Evolutionary conservation across 1,140 invertebrate species (phyloP).

Genomic region (Metaphire vulgaris): DNA sequence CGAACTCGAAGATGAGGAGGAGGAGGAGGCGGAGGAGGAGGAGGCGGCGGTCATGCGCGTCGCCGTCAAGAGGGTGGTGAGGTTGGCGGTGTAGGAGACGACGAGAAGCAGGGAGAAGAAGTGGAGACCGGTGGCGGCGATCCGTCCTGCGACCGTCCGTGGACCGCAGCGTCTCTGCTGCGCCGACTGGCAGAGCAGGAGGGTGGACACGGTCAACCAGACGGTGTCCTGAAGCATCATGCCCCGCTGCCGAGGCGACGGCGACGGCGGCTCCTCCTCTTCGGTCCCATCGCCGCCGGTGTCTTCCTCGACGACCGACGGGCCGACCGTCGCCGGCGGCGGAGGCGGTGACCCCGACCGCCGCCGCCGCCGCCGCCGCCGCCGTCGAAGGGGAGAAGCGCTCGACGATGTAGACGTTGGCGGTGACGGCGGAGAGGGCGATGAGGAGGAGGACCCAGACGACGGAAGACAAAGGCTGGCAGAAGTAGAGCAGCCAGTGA

Average conservation of each 20-base stretch:
- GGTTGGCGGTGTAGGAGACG: background rate
- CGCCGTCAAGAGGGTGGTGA: background rate
- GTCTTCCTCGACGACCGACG: background rate
- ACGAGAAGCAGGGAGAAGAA: background rate
- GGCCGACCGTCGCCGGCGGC: background rate
- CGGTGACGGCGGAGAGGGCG: background rate
- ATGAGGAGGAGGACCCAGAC: background rate
- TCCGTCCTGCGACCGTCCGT: background rate
- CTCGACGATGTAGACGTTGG: background rate
- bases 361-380: too few relatives aligned
- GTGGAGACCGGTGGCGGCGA: background rate
- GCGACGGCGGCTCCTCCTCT: too few relatives aligned
- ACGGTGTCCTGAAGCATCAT: background rate
- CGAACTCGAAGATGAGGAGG: too few relatives aligned
- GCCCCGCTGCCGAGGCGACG: too few relatives aligned
- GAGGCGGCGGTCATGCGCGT: background rate
- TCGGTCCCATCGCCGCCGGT: too few relatives aligned
- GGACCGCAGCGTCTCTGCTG: too few relatives aligned
- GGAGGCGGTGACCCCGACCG: background rate
- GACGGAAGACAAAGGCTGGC: background rate
- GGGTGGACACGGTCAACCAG: background rate
- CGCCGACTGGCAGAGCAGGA: background rate
- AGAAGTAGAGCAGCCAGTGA: background rate
- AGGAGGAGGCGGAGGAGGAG: too few relatives aligned
- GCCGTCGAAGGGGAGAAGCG: background rate